A percentile compares a stretch with the other conserved stretches of the same genome.
These are phyloP conservation scores for Herpailurus yagouaroundi DNA, from an alignment of 2,113 vertebrate species.

Conservation along the genomic window DNA sequence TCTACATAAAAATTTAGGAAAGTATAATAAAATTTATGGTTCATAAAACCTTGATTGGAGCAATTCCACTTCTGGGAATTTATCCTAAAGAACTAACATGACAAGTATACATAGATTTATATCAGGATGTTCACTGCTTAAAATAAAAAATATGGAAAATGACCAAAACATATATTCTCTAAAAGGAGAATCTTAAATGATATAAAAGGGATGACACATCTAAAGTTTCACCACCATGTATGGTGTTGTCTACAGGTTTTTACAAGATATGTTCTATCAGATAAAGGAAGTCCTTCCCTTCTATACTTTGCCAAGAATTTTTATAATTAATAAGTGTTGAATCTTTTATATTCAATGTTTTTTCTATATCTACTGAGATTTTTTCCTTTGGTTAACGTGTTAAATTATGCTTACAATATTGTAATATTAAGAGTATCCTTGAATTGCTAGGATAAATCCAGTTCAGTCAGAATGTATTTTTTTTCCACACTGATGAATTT, in stretches of 20 bases:
- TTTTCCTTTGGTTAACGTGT: neutral
- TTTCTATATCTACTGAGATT: neutral
- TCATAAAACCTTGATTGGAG: neutral
- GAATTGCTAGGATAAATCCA: neutral
- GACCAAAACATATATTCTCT: neutral
- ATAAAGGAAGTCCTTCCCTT: neutral
- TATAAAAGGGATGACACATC: neutral
- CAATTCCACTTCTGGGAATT: neutral
- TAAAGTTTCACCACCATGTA: neutral
- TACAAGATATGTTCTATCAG: neutral
- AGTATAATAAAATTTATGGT: neutral
- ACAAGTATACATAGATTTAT: neutral
- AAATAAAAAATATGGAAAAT: neutral
- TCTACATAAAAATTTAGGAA: neutral
- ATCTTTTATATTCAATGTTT: neutral
- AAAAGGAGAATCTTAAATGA: neutral
- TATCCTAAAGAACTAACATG: neutral
- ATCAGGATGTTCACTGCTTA: neutral
- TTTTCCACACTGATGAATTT: neutral
- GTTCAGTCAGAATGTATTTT: neutral
- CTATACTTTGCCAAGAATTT: conserved; percentile 1
- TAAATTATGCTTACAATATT: neutral
- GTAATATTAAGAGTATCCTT: neutral
- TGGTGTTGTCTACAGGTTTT: neutral
- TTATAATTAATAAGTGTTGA: neutral